Percentiles rank a stretch among this genome's conserved stretches.
Evolutionary conservation across 2,113 vertebrate species (phyloP).

Genomic region (Lycaon pictus): DNA sequence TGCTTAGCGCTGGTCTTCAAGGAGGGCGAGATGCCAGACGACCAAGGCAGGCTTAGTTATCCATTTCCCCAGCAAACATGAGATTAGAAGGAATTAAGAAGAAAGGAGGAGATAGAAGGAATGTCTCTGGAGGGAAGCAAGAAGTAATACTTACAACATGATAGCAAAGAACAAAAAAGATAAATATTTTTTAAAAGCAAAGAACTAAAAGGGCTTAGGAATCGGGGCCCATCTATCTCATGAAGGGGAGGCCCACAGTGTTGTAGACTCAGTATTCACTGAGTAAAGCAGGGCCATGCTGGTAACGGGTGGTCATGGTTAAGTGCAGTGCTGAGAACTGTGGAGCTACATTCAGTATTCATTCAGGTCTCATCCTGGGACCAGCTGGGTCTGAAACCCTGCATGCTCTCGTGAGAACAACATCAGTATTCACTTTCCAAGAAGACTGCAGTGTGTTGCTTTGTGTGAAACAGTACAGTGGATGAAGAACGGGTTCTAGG

Average conservation of each 20-base stretch:
- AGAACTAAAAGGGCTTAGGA: not conserved
- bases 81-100: not conserved
- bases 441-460: not conserved
- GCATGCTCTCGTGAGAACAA: not conserved
- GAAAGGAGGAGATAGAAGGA: not conserved
- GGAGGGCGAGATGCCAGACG: not conserved
- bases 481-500: no score
- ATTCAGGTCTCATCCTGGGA: not conserved
- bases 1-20: not conserved
- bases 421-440: not conserved
- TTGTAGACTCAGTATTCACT: not conserved
- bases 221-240: not conserved
- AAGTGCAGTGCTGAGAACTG: not conserved
- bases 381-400: not conserved
- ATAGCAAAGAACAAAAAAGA: not conserved
- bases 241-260: accelerated
- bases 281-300: no score
- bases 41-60: not conserved
- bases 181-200: not conserved
- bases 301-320: not conserved
- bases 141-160: no score
- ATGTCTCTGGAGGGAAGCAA: not conserved
- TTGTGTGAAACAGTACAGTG: not conserved
- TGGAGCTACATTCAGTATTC: not conserved
- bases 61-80: not conserved